phyloP scores from a whole-genome alignment of 1,140 invertebrate genomes.

The Lepidostoma basale region DNA sequence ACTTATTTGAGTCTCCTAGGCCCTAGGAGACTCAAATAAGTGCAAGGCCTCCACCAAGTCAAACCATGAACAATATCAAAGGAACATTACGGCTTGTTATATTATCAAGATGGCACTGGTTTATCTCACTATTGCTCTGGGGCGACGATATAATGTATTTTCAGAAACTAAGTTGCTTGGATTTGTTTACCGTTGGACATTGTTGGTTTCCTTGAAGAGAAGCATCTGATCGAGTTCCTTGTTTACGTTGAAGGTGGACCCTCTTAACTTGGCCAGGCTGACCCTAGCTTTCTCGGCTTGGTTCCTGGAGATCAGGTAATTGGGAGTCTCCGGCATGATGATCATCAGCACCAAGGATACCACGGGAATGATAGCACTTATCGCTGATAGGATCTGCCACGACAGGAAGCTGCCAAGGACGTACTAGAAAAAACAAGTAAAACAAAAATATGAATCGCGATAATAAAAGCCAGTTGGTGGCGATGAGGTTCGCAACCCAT shows the following conservation, averaged over 20 bases:
- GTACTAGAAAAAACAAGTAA: conserved; percentile 65
- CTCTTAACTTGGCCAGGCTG: conserved; percentile 66
- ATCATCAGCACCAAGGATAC: conserved; percentile 65
- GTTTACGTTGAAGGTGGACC: conserved; percentile 67
- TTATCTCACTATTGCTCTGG: too few species aligned
- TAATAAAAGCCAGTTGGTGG: conserved; percentile 34
- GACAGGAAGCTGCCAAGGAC: conserved; percentile 64
- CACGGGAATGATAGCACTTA: conserved; percentile 65
- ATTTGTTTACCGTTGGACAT: conserved; percentile 59
- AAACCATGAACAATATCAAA: too few species aligned
- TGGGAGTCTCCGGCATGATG: conserved; percentile 73
- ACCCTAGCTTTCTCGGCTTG: conserved; percentile 66
- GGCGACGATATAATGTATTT: too few species aligned
- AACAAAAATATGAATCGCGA: conserved; percentile 48
- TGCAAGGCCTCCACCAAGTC: too few species aligned
- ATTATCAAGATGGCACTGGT: too few species aligned
- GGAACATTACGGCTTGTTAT: too few species aligned
- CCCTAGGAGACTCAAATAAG: too few species aligned
- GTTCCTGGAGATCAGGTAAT: conserved; percentile 69
- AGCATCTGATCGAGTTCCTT: conserved; percentile 68
- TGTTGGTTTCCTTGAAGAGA: conserved; percentile 67
- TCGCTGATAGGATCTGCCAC: conserved; percentile 66
- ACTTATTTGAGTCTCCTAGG: too few species aligned
- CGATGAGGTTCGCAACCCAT: too few species aligned
- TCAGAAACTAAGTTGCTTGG: too few species aligned